Evolutionary conservation across 1,140 invertebrate genomes (phyloP).

Genomic region (Drosophila orena): DNA sequence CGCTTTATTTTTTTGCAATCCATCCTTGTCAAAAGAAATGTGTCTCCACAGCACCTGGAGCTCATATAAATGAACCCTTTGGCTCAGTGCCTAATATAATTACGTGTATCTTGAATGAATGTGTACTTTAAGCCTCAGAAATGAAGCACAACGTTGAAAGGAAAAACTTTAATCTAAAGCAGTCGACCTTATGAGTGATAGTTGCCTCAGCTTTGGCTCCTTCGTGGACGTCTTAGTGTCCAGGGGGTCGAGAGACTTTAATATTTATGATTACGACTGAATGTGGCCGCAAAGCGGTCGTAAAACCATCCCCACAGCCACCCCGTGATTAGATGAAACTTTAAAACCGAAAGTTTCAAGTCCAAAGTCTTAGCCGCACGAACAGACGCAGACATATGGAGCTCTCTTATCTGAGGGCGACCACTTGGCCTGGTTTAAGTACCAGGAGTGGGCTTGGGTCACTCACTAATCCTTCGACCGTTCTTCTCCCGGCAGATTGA

Average conservation of each 20-base stretch:
- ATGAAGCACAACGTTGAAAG: background rate
- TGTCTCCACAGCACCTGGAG: slow-evolving; percentile 9
- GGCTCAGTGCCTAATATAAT: no score
- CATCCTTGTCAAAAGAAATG: slow-evolving; percentile 14
- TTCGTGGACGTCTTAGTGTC: no score
- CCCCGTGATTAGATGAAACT: slow-evolving; percentile 51
- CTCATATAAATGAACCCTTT: background rate
- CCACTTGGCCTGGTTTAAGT: slow-evolving; percentile 16
- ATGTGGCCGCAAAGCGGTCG: slow-evolving; percentile 56
- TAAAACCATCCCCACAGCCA: slow-evolving; percentile 48
- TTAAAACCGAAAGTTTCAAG: slow-evolving; percentile 62
- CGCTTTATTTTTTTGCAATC: background rate
- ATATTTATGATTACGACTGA: slow-evolving; percentile 72
- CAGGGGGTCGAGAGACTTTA: slow-evolving; percentile 48
- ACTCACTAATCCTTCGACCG: slow-evolving; percentile 36
- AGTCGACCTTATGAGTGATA: background rate
- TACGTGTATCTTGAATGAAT: background rate
- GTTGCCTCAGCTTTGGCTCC: background rate
- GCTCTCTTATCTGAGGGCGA: slow-evolving; percentile 46
- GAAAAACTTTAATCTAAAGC: background rate
- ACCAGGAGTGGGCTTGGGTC: background rate
- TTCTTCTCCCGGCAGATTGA: slow-evolving; percentile 86
- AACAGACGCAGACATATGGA: slow-evolving; percentile 2
- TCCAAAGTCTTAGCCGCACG: slow-evolving; percentile 23
- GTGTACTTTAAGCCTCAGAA: background rate